These are phyloP conservation scores for Dorcus hopei DNA, from an alignment of 2,888 invertebrate genomes.

Conservation along the genomic window DNA sequence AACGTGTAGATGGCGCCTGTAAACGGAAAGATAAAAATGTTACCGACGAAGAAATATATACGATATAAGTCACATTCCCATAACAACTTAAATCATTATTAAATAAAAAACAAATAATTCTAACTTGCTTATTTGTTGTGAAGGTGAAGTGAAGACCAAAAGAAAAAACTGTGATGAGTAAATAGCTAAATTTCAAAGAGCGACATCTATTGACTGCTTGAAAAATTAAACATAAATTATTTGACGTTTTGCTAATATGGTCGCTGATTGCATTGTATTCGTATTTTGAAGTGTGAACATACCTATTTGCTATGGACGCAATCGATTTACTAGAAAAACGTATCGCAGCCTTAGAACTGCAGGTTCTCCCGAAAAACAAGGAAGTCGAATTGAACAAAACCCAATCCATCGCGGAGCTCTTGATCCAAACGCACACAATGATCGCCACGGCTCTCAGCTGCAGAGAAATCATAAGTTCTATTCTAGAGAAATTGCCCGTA, in stretches of 20 bases:
- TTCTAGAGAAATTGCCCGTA: constrained; percentile 49
- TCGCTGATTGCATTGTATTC: neutral
- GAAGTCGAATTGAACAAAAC: constrained; percentile 34
- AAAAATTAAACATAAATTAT: too few species aligned
- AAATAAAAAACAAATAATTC: too few species aligned
- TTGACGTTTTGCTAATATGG: neutral
- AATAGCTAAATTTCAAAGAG: too few species aligned
- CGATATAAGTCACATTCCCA: too few species aligned
- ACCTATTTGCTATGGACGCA: constrained; percentile 17
- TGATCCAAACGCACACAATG: constrained; percentile 51
- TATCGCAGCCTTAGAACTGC: constrained; percentile 49
- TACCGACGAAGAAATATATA: too few species aligned
- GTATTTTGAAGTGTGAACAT: neutral
- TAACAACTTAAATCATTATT: too few species aligned
- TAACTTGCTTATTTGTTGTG: too few species aligned
- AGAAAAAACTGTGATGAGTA: too few species aligned
- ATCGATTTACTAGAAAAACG: constrained; percentile 50
- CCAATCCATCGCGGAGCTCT: constrained; percentile 45
- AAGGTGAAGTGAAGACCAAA: too few species aligned
- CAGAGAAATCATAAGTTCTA: constrained; percentile 49
- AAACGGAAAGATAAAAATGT: too few species aligned
- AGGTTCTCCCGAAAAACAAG: constrained; percentile 43
- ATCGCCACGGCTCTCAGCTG: constrained; percentile 53
- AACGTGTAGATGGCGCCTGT: too few species aligned
- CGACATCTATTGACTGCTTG: too few species aligned